Conservation (phyloP, 2,113 vertebrate genomes). For the Callithrix jacchus region DNA sequence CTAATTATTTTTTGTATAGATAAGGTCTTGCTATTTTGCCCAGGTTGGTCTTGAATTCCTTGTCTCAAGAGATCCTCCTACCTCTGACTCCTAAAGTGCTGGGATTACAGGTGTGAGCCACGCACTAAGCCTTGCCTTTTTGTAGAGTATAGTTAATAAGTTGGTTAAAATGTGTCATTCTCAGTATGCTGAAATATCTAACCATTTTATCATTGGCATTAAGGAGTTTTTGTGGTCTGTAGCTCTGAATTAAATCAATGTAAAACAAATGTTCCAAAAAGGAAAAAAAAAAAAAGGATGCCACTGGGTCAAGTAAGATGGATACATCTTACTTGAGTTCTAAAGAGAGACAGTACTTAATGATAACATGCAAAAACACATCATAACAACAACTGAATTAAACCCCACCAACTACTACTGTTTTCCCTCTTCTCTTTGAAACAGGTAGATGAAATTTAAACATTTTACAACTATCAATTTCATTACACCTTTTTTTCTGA, state of each 20-base stretch:
- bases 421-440: not conserved
- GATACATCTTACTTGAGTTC: conserved; percentile 25
- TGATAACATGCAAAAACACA: conserved; percentile 33
- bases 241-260: not conserved
- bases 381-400: not conserved
- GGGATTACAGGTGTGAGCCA: too few relatives aligned
- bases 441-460: not conserved
- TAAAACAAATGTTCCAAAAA: not conserved
- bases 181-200: not conserved
- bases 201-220: not conserved
- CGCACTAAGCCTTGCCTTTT: not conserved
- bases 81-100: too few relatives aligned
- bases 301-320: too few relatives aligned
- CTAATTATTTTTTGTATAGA: too few relatives aligned
- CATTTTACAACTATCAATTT: not conserved
- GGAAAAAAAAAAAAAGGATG: not conserved
- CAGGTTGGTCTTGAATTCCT: too few relatives aligned
- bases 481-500: conserved; percentile 23
- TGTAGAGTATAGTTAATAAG: not conserved
- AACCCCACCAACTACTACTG: not conserved
- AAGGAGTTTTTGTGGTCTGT: not conserved
- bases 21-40: too few relatives aligned
- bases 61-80: too few relatives aligned
- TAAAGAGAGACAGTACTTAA: conserved; percentile 39
- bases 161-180: not conserved